Conservation (phyloP, 2,888 invertebrate species). For the Polyploca ridens region DNA sequence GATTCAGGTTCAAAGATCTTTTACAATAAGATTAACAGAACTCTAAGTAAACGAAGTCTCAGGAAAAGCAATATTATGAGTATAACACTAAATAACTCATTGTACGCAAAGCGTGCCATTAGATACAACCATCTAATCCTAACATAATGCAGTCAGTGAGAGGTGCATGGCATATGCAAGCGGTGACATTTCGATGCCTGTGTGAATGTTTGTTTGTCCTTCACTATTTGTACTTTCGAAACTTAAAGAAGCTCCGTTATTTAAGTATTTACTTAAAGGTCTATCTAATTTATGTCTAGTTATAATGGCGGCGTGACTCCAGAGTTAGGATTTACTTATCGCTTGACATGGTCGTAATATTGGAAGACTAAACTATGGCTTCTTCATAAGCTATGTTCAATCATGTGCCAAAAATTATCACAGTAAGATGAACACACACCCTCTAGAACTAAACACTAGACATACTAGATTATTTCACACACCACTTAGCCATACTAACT, state of each 20-base stretch:
- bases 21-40: background rate
- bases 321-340: background rate
- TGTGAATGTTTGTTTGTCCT: slow-evolving; percentile 10
- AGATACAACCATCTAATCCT: background rate
- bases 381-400: too few species aligned
- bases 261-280: slow-evolving; percentile 1
- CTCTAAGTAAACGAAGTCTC: background rate
- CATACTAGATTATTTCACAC: too few species aligned
- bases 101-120: background rate
- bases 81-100: background rate
- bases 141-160: slow-evolving; percentile 3
- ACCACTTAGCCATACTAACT: too few species aligned
- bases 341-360: background rate
- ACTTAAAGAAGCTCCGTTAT: background rate
- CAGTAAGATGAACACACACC: too few species aligned
- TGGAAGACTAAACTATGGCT: background rate
- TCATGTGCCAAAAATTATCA: too few species aligned
- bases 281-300: background rate
- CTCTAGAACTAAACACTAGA: too few species aligned
- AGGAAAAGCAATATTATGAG: background rate
- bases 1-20: background rate
- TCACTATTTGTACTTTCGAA: slow-evolving; percentile 6
- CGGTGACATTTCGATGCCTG: slow-evolving; percentile 13
- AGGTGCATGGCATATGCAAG: background rate
- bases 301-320: background rate